Base-by-base conservation (phyloP, 2,888 invertebrate species). In the Meiosimyza decipiens region DNA sequence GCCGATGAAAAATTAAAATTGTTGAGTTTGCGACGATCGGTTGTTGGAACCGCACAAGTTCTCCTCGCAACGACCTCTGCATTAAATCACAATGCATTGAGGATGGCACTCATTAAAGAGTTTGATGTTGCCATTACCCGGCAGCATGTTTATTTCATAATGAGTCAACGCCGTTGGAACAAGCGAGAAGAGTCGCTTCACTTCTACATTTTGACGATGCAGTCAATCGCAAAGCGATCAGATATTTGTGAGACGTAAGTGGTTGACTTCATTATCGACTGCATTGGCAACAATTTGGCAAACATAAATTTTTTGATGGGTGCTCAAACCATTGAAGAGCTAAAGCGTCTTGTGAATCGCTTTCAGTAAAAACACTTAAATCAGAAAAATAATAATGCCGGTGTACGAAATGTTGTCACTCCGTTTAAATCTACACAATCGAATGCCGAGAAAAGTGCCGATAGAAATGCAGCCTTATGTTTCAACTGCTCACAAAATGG, bases 111-210 rank as follows among this genome's bases (percentile, higher is more conserved):
- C 40, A 15, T 62, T 28, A 33, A 22, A 2, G 62, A 62, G 28
- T 62, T 62, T 47, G 62, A 62, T 33, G 28, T 13, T 18, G 22
- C 4, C 9, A 16, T 18, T 4, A 16, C 55, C 12, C 18, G 55
- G 7, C 62, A 62, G 28, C 12, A 28, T 62, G 47, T 62, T 6
- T 40, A 47, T n/a, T 47, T n/a, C 7, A 33, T 71, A 11, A 33
- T 71, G 28, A 28, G 59, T n/a, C 66, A 49, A 4, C 66, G 65
- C 13, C 71, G 71, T 28, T 66, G 12, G 55, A 55, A 55, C 9
- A 15, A 55, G 3, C 13, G 33, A 11, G 16, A 33, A 15, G 47
- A 62, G 40, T 62, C 62, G 12, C 16, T 62, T 6, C 62, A 62
- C n/a, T 40, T 47, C 16, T 62, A 62, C 9, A n/a, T 62, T 40